These are phyloP conservation scores for Chelmon rostratus DNA, from an alignment of 2,797 vertebrate species.

Conservation along the genomic window DNA sequence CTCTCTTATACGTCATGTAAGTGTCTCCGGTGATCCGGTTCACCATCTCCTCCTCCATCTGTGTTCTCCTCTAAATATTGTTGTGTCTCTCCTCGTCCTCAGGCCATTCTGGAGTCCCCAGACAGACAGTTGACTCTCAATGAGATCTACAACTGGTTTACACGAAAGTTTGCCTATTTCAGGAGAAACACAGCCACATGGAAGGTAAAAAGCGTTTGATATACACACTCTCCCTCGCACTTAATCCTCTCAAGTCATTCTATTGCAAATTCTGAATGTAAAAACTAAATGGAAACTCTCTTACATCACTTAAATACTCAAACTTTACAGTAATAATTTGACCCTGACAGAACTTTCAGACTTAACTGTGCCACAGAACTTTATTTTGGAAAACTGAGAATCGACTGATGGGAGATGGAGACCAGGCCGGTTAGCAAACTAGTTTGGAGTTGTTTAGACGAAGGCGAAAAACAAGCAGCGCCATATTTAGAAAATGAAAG, in stretches of 20 bases:
- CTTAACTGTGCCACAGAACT: neutral
- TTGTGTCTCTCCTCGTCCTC: conserved; percentile 26
- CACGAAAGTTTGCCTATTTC: conserved; percentile 99
- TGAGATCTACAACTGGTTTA: conserved; percentile 99
- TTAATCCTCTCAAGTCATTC: neutral
- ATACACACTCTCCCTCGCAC: neutral
- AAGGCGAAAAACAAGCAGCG: conserved; percentile 22
- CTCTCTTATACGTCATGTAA: conserved; percentile 99
- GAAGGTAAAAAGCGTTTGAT: conserved; percentile 91
- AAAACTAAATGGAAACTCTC: neutral
- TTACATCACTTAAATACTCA: neutral
- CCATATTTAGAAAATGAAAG: conserved; percentile 27
- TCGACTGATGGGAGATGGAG: conserved; percentile 1
- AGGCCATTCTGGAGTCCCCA: conserved; percentile 99
- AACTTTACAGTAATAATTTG: neutral
- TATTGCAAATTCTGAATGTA: neutral
- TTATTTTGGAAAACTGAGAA: conserved; percentile 6
- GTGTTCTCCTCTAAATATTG: conserved; percentile 34
- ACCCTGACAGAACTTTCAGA: neutral
- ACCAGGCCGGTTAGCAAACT: conserved; percentile 5
- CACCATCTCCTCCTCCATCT: neutral
- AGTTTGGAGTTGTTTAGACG: conserved; percentile 17
- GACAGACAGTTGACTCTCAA: conserved; percentile 99
- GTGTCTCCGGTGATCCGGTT: conserved; percentile 42
- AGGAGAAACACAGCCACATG: conserved; percentile 99